Evolutionary conservation across 2,113 vertebrate species (phyloP), one percentile per base, ranked within the genome.

Genomic region (Megaceryle maxima): DNA sequence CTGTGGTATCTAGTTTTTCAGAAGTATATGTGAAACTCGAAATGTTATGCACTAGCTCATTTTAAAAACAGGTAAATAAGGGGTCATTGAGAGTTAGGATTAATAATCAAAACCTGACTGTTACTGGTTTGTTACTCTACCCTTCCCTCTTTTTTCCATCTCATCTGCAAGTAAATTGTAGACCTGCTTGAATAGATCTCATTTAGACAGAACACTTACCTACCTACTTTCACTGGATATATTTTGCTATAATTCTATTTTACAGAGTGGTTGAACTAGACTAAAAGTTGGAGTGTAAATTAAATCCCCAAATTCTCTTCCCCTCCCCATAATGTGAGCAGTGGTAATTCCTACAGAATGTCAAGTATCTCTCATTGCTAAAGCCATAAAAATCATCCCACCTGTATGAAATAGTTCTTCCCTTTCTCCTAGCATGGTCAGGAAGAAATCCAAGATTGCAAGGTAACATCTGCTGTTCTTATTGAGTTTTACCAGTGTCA

Each of bases 341-440:
- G 72, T 53, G 68, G 62, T 70, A 83, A 84, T 82, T 63, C 3
- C 78, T 96, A 43, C 73, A 62, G 56, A 81, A 76, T 46, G 43
- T 33, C 83, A 88, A 57, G 60, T 94, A 78, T 28, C 44, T 96
- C 62, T 90, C 67, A 25, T 51, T 95, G 96, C 46, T 84, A 11
- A 43, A 60, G 70, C 62, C 70, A 74, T 53, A 80, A 80, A 72
- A 72, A 64, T 89, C 43, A 87, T 68, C 11, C 21, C 25, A 53
- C 53, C 44, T 41, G 7, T 18, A 9, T 48, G 73, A 87, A 92
- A 92, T 41, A 83, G 74, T 78, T 73, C 48, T 83, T 87, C 33
- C 26, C 43, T 83, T 88, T 80, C 15, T 69, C 50, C 57, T 3
- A 17, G 53, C 11, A 50, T 12, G 11, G 28, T 9, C 55, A 82